Evolutionary conservation across 2,113 vertebrate species (phyloP), one percentile per base, ranked within the genome.

Genomic region (Chaenogobius annularis): DNA sequence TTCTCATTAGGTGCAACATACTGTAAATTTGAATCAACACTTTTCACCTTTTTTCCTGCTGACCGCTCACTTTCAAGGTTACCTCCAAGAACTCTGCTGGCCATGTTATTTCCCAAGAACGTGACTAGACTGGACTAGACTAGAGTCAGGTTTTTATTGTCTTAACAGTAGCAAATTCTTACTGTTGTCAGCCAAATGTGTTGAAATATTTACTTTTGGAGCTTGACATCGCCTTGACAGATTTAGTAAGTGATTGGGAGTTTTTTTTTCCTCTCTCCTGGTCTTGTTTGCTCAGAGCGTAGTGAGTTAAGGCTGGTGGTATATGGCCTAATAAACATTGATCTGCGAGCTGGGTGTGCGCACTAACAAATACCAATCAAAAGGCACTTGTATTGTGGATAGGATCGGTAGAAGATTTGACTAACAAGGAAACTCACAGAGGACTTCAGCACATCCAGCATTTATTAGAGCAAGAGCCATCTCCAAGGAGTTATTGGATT

Each of bases 331-430:
- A 61, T 77, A 78, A 74, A 83, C 62, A 84, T 83, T 80, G 86
- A 87, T 84, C 73, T 62, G 67, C 37, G 66, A 7, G 55, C 61
- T 75, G 79, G 59, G 67, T 75, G 55, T 56, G 69, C 79, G 76
- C 76, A 50, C 78, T 77, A 82, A 84, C 85, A 87, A 80, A 76
- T 78, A 62, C 74, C 80, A 87, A 84, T 89, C 83, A 88, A 75
- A 70, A 54, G 19, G 63, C 68, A 47, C 54, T 59, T 58, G 69
- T 58, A 46, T 66, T 73, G 56, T 73, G 43, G 15, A 70, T 69
- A 64, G 76, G 70, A 77, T 68, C 58, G 69, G 15, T 5, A 12
- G 55, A 70, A 68, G 84, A 50, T 70, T 71, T 68, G 73, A 75
- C 67, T 68, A 79, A 77, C 81, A 84, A 79, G 75, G 67, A 82